Evolutionary conservation across 1,140 invertebrate genomes (phyloP), one percentile per base, ranked within the genome.

Genomic region (Leptopilina clavipes): DNA sequence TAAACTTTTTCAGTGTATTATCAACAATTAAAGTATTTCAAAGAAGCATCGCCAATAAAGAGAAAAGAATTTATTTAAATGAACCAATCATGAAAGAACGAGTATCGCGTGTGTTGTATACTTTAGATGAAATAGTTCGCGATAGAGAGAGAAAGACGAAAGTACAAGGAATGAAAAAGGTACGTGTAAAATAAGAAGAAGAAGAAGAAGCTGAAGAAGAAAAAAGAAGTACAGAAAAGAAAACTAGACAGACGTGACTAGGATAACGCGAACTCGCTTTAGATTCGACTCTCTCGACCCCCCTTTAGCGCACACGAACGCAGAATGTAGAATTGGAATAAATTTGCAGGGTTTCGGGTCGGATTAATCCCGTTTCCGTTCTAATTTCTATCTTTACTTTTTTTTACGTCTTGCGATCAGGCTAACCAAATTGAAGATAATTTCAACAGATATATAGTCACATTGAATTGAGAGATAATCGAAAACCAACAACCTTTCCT

Each of bases 301-400:
- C 71, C 65, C n/a, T n/a, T 71, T 71, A 72, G 52, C 48, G 54
- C 54, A 78, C 74, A 75, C 71, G 54, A 73, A 75, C 73, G 52
- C 48, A 52, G 77, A 78, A 75, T 78, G 75, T 73, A 78, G 71
- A 70, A 75, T 78, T 56, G 73, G 77, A 78, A 78, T 78, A 75
- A 78, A 78, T 78, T 78, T 78, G 73, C 71, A 43, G 74, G 37
- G 40, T 71, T 75, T 72, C 65, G 70, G 31, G 74, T 73, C 71
- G 71, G 73, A 78, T 78, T 78, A 75, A 78, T 75, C 56, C 71
- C 75, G 71, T 31, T 78, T 70, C 74, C 70, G 73, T 78, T 75
- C 71, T 74, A 45, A 54, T 45, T 71, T 73, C 56, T 73, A 70
- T 75, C 72, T 72, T 19, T 52, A 59, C n/a, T 14, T 45, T 31